Evolutionary conservation across 2,797 vertebrate species (phyloP), one percentile per base, ranked within the genome.

Genomic region (Gouania willdenowi): DNA sequence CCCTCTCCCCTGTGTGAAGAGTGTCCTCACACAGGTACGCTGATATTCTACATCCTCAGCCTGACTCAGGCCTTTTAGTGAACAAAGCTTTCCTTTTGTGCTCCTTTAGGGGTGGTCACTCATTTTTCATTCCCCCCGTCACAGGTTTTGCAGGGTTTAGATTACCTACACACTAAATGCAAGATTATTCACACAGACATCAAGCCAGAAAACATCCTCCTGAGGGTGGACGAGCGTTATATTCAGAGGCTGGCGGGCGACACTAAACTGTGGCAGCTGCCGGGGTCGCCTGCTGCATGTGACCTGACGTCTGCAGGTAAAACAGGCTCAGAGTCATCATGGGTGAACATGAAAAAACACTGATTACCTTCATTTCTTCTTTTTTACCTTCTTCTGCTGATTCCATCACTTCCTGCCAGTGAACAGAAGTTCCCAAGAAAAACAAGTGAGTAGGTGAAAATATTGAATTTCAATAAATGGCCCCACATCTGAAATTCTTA

Each of bases 131-230:
- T 57, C 28, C 29, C 28, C 29, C 37, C 31, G 24, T 63, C 33
- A 2, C 68, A 88, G 86, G 80, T 88, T 71, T 70, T 88, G 43
- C 77, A 74, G 68, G 86, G 94, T 44, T 79, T 97, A 59, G 92
- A 97, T 79, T 97, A 97, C 68, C 86, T 97, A 34, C 94, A 97
- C 77, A 90, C 88, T 12, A 97, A 94, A 81, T 97, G 94, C 82
- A 95, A 92, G 79, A 93, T 97, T 48, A 95, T 97, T 57, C 94
- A 97, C 75, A 93, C 94, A 0, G 93, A 96, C 82, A 95, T 97
- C 76, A 97, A 97, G 58, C 94, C 94, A 0, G 94, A 97, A 59
- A 97, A 97, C 71, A 84, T 87, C 63, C 83, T 93, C 18, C 68
- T 93, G 64, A 82, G 84, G 5, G 88, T 91, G 31, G 89, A 88